Percentiles rank a stretch among this genome's conserved stretches.
Evolutionary conservation across 2,888 invertebrate genomes (phyloP).

Genomic region (Drosophila peninsularis): DNA sequence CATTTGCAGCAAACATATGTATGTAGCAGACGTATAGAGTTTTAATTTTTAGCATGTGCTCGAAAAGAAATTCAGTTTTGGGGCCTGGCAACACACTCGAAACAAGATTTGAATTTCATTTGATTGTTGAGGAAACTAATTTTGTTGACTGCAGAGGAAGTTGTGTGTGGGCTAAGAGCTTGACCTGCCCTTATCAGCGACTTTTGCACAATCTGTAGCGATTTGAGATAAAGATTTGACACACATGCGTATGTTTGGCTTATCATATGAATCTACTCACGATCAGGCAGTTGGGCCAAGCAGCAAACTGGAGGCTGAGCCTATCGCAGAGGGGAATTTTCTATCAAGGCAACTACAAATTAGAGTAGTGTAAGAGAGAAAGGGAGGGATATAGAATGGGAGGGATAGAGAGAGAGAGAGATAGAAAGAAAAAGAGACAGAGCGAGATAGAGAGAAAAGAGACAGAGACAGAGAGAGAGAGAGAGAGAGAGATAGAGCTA

Average conservation of each 20-base stretch:
- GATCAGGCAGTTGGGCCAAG: neutral
- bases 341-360: no score
- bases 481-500: neutral
- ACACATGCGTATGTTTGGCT: neutral
- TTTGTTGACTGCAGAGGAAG: neutral
- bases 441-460: neutral
- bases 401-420: neutral
- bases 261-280: neutral
- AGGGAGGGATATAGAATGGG: neutral
- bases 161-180: neutral
- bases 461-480: neutral
- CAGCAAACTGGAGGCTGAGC: no score
- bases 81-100: conserved; percentile 1
- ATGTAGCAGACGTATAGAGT: neutral
- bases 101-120: neutral
- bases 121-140: neutral
- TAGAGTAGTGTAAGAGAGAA: neutral
- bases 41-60: conserved; percentile 9
- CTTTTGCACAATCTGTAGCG: neutral
- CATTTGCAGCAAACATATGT: conserved; percentile 4
- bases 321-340: neutral
- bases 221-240: neutral
- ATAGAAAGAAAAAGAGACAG: no score
- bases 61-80: neutral
- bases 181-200: neutral